Evolutionary conservation across 2,888 invertebrate species (phyloP), one percentile per base, ranked within the genome.

Genomic region (Caenorhabditis auriculariae): DNA sequence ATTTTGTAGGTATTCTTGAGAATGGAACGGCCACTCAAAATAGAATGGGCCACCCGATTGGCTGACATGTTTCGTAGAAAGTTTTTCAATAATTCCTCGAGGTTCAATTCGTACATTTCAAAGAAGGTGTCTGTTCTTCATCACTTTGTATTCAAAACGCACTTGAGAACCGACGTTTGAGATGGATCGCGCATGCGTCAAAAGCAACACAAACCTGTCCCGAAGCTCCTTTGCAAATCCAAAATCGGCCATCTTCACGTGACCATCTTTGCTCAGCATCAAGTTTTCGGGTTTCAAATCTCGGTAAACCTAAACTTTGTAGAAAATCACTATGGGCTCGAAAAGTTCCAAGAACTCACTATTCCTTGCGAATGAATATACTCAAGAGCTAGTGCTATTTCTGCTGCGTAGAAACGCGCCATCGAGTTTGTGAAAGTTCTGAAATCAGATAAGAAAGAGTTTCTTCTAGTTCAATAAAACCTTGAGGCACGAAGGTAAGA

Each of bases 161-260:
- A n/a, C n/a, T n/a, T n/a, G n/a, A n/a, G n/a, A n/a, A n/a, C n/a
- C n/a, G n/a, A n/a, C n/a, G n/a, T n/a, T n/a, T n/a, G n/a, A n/a
- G n/a, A n/a, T n/a, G n/a, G n/a, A n/a, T n/a, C n/a, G n/a, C n/a
- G n/a, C n/a, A n/a, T n/a, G n/a, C n/a, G n/a, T n/a, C n/a, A n/a
- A n/a, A n/a, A n/a, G n/a, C n/a, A 41, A 6, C 19, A 48, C 53
- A 9, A n/a, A 88, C 88, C 88, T 88, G 83, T 95, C 95, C 2
- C 89, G 88, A 44, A 96, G 85, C 80, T 91, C 90, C 84, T 96
- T 96, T 42, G 95, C 93, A 82, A 96, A 96, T 12, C 96, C 95
- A 82, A 96, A 96, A 83, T 96, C 96, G 7, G 94, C 95, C 76
- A 96, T 91, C 85, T 94, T 95, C 78, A 96, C 84, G 83, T 96